Conservation (phyloP, 1,140 invertebrate species). For the Homalodisca vitripennis region DNA sequence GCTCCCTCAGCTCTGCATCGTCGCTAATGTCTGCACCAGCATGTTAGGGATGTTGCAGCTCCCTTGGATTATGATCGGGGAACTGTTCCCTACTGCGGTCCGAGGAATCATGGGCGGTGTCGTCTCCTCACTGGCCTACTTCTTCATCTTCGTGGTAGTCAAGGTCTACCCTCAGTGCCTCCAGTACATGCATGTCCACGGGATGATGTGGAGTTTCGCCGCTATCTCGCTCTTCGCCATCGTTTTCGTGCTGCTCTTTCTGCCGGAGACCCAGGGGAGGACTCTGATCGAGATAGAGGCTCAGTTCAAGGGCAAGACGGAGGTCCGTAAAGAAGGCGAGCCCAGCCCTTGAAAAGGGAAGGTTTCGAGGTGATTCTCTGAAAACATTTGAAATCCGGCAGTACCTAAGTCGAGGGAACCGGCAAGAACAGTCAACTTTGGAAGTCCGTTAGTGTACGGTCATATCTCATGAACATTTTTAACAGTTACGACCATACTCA, state of each 20-base stretch:
- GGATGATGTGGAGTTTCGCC: slow-evolving; percentile 73
- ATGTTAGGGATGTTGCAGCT: slow-evolving; percentile 72
- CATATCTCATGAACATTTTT: no score
- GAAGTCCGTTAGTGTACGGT: no score
- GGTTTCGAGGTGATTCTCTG: no score
- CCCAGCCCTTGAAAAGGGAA: no score
- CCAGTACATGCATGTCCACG: slow-evolving; percentile 32
- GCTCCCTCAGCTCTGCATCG: slow-evolving; percentile 61
- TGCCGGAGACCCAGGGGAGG: slow-evolving; percentile 81
- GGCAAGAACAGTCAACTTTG: slow-evolving; percentile 12
- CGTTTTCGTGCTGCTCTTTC: slow-evolving; percentile 62
- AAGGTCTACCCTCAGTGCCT: slow-evolving; percentile 59
- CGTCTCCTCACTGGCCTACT: slow-evolving; percentile 67
- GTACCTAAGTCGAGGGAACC: background rate
- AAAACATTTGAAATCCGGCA: no score
- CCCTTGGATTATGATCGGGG: slow-evolving; percentile 73
- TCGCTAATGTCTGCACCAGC: slow-evolving; percentile 66
- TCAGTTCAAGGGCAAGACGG: slow-evolving; percentile 49
- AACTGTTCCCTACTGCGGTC: slow-evolving; percentile 67
- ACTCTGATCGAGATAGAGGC: slow-evolving; percentile 75
- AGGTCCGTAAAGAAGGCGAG: background rate
- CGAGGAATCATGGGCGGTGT: slow-evolving; percentile 66
- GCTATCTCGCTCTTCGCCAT: slow-evolving; percentile 63
- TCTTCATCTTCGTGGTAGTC: slow-evolving; percentile 66
- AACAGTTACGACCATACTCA: no score